Evolutionary conservation across 2,888 invertebrate species (phyloP).

Genomic region (Lordiphosa andalusiaca): DNA sequence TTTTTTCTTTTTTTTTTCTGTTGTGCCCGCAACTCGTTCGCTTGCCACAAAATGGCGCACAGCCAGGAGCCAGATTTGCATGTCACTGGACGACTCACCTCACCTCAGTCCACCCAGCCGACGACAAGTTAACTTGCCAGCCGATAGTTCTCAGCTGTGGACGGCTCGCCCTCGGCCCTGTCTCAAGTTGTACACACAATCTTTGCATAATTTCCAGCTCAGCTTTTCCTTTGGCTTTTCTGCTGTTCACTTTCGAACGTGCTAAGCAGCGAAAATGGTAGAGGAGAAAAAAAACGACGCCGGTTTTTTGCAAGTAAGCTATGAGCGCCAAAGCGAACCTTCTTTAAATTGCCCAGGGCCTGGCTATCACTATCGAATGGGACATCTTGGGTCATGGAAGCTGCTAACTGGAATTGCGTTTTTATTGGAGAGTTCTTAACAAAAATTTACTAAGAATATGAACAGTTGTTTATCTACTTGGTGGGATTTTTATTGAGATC

Average conservation of each 20-base stretch:
- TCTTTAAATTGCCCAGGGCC: too few relatives aligned
- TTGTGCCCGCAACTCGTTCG: conserved; percentile 49
- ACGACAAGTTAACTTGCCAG: conserved; percentile 44
- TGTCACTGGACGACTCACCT: conserved; percentile 68
- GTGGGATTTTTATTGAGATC: too few relatives aligned
- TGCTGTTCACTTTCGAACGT: conserved; percentile 18
- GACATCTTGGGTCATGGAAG: too few relatives aligned
- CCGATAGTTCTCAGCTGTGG: conserved; percentile 17
- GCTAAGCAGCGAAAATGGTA: conserved; percentile 43
- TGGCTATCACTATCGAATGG: too few relatives aligned
- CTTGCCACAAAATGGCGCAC: conserved; percentile 51
- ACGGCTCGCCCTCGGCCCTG: conserved; percentile 23
- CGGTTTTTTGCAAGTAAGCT: too few relatives aligned
- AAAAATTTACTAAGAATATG: too few relatives aligned
- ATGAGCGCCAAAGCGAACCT: too few relatives aligned
- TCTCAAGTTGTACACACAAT: conserved; percentile 64
- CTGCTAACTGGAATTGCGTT: too few relatives aligned
- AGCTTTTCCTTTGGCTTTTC: conserved; percentile 22
- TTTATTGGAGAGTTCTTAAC: too few relatives aligned
- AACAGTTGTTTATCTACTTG: too few relatives aligned
- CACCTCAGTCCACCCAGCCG: conserved; percentile 25
- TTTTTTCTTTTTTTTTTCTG: conserved; percentile 15
- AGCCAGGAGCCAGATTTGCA: conserved; percentile 72
- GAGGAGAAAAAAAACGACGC: too few relatives aligned
- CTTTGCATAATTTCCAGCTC: conserved; percentile 66